phyloP scores from a whole-genome alignment of 2,797 vertebrate species.

The Ficedula albicollis region DNA sequence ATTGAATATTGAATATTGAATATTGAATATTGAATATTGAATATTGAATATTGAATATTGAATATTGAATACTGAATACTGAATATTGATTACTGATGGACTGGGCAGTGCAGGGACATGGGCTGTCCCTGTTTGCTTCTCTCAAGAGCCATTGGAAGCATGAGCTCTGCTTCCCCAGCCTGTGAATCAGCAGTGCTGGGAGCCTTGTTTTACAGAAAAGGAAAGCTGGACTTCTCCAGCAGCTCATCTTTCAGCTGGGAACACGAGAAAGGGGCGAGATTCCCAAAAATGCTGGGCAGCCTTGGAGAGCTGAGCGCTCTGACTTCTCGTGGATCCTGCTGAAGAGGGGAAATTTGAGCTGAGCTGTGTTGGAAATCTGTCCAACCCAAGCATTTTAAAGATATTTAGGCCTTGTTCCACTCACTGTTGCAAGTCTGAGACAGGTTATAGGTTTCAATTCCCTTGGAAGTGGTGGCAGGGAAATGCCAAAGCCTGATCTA shows the following conservation, averaged over 20 bases:
- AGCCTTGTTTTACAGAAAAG: neutral
- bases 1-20: neutral
- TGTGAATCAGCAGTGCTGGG: neutral
- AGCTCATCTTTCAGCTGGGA: neutral
- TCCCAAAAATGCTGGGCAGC: neutral
- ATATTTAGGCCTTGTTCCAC: slow-evolving; percentile 11
- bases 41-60: neutral
- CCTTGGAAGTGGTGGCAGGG: neutral
- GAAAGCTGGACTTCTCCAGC: neutral
- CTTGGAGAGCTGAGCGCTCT: neutral
- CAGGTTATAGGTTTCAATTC: neutral
- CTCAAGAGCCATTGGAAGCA: neutral
- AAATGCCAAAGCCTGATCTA: neutral
- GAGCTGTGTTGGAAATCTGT: slow-evolving; percentile 9
- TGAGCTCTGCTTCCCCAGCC: neutral
- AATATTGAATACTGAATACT: neutral
- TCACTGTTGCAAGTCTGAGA: neutral
- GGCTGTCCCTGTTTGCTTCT: neutral
- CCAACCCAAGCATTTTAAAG: neutral
- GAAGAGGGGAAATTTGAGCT: slow-evolving; percentile 35
- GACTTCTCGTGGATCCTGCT: neutral
- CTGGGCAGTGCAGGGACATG: rapidly evolving
- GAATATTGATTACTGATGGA: too few species aligned
- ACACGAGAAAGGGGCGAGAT: neutral
- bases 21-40: neutral